Evolutionary conservation across 1,140 invertebrate genomes (phyloP).

Genomic region (Hestina assimilis): DNA sequence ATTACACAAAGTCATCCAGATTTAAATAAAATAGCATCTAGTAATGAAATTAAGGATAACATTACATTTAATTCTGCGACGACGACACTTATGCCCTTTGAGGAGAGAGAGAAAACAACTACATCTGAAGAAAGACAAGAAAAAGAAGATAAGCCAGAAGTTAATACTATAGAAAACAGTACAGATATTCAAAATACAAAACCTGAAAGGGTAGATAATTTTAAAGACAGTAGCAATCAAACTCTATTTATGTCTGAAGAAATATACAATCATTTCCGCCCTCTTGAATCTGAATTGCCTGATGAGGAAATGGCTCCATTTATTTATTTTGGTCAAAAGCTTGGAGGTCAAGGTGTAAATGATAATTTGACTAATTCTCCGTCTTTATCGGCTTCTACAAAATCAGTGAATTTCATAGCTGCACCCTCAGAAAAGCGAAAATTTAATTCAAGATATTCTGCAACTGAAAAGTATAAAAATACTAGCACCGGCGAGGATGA

Average conservation of each 20-base stretch:
- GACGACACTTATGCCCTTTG: constrained; percentile 30
- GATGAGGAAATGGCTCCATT: constrained; percentile 84
- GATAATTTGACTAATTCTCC: constrained; percentile 71
- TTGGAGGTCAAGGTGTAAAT: constrained; percentile 67
- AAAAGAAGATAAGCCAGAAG: constrained; percentile 53
- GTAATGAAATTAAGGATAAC: constrained; percentile 53
- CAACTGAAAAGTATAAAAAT: constrained; percentile 72
- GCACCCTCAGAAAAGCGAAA: constrained; percentile 76
- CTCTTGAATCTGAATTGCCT: constrained; percentile 80
- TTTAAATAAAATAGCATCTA: constrained; percentile 46
- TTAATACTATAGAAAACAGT: constrained; percentile 55
- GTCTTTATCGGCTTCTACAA: constrained; percentile 74
- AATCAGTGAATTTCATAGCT: constrained; percentile 73
- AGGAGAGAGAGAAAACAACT: constrained; percentile 36
- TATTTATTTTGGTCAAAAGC: constrained; percentile 84
- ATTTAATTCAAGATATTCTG: constrained; percentile 74
- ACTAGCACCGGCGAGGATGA: constrained; percentile 72
- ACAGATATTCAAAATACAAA: constrained; percentile 56
- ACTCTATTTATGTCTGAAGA: constrained; percentile 80
- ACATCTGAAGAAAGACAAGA: constrained; percentile 26
- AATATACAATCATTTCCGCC: constrained; percentile 81
- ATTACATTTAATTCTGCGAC: constrained; percentile 35
- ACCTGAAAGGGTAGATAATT: constrained; percentile 50
- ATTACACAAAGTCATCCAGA: constrained; percentile 43
- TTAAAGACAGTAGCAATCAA: constrained; percentile 66